A percentile compares a stretch with the other conserved stretches of the same genome.
Evolutionary conservation across 1,140 invertebrate genomes (phyloP).

Genomic region (Panagrolaimus sp.): DNA sequence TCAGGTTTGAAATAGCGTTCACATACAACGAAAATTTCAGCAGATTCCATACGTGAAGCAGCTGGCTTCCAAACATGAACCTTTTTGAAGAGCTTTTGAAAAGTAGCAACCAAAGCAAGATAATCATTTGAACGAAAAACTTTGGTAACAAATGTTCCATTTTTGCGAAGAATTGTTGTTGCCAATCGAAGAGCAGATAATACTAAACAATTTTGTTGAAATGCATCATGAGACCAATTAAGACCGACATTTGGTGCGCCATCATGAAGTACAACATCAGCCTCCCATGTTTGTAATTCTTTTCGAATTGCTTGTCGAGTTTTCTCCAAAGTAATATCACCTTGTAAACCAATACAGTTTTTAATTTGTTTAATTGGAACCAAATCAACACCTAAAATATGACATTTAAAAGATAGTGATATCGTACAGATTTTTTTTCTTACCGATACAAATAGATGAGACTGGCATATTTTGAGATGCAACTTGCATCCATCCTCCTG

Average conservation of each 20-base stretch:
- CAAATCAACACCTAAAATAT: constrained; percentile 76
- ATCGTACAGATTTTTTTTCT: constrained; percentile 24
- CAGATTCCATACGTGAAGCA: constrained; percentile 93
- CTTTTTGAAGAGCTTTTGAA: constrained; percentile 85
- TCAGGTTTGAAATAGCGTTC: constrained; percentile 86
- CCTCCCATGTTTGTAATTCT: constrained; percentile 81
- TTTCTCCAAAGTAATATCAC: constrained; percentile 92
- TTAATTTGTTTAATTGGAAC: constrained; percentile 87
- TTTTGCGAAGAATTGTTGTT: constrained; percentile 77
- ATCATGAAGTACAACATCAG: constrained; percentile 87
- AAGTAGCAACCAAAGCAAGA: constrained; percentile 83
- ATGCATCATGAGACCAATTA: constrained; percentile 96
- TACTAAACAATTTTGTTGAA: constrained; percentile 72
- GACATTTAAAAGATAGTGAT: constrained; percentile 1
- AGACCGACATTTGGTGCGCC: constrained; percentile 97
- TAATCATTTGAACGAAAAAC: constrained; percentile 98
- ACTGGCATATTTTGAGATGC: constrained; percentile 94
- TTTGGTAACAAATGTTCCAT: constrained; percentile 97
- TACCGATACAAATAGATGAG: constrained; percentile 82
- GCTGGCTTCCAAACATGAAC: constrained; percentile 96
- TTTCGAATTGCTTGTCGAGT: constrained; percentile 65
- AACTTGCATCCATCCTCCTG: constrained; percentile 99
- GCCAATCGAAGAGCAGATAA: constrained; percentile 86
- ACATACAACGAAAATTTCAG: constrained; percentile 98
- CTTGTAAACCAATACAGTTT: constrained; percentile 79